phyloP scores from a whole-genome alignment of 2,113 vertebrate species.

The Megalops atlanticus region DNA sequence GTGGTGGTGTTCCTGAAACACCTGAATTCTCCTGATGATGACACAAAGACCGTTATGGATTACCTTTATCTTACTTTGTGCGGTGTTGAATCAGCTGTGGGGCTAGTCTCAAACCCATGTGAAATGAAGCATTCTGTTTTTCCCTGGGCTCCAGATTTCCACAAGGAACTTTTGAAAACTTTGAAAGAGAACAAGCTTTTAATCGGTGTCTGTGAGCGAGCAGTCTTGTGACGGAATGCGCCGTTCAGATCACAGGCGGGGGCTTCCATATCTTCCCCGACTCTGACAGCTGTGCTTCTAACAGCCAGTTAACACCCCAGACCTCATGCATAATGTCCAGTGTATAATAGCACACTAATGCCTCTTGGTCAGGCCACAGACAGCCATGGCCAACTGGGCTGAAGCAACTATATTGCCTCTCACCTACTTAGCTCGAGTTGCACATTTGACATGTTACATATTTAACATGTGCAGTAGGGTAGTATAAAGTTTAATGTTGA shows the following conservation, averaged over 20 bases:
- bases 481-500: constrained; percentile 58
- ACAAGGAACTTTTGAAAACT: neutral
- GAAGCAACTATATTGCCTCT: constrained; percentile 36
- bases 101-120: neutral
- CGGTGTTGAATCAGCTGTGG: neutral
- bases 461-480: constrained; percentile 55
- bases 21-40: neutral
- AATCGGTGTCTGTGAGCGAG: neutral
- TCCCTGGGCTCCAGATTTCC: neutral
- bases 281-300: constrained; percentile 55
- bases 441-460: constrained; percentile 56
- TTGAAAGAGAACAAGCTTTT: neutral
- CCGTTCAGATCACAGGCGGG: constrained; percentile 36
- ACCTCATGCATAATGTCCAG: constrained; percentile 16
- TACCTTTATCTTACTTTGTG: too few relatives aligned
- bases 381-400: constrained; percentile 21
- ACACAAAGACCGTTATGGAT: neutral
- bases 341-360: constrained; percentile 14
- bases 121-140: neutral
- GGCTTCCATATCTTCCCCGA: constrained; percentile 54
- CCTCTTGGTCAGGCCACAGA: neutral
- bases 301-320: constrained; percentile 60
- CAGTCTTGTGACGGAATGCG: neutral
- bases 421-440: constrained; percentile 40
- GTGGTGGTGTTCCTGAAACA: neutral